These are phyloP conservation scores for Cyphomyrmex costatus DNA, from an alignment of 1,140 invertebrate species.

Conservation along the genomic window DNA sequence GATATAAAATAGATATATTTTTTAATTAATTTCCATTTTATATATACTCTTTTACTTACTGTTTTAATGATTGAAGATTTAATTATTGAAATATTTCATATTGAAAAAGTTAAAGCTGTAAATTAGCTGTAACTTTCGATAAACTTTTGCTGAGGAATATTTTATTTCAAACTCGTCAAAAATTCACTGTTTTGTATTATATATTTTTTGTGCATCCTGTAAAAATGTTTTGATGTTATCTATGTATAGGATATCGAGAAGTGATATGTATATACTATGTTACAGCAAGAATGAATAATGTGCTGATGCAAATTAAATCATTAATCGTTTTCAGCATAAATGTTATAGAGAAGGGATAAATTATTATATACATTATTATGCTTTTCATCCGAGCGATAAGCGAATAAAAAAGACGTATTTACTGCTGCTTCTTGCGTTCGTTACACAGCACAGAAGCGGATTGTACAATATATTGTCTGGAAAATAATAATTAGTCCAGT, in stretches of 20 bases:
- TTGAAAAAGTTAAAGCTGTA: not conserved
- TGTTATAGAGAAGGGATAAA: slow-evolving; percentile 24
- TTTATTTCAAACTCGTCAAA: not conserved
- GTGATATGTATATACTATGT: not conserved
- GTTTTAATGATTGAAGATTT: slow-evolving; percentile 10
- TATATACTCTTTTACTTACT: not conserved
- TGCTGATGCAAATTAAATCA: slow-evolving; percentile 27
- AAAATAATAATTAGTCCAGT: slow-evolving; percentile 10
- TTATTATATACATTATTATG: slow-evolving; percentile 17
- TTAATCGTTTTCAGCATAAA: slow-evolving; percentile 51
- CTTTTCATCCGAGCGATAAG: slow-evolving; percentile 26
- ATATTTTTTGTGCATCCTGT: slow-evolving; percentile 19
- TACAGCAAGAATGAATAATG: slow-evolving; percentile 44
- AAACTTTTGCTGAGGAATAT: not conserved
- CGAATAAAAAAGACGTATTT: slow-evolving; percentile 40
- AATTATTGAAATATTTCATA: slow-evolving; percentile 3
- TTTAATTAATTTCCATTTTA: not conserved
- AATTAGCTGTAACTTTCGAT: not conserved
- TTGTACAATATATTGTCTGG: slow-evolving; percentile 20
- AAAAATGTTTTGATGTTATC: slow-evolving; percentile 36
- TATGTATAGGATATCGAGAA: slow-evolving; percentile 12
- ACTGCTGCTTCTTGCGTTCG: slow-evolving; percentile 71
- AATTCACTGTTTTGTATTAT: not conserved
- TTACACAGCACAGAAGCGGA: slow-evolving; percentile 62
- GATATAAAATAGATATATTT: not conserved